phyloP scores from a whole-genome alignment of 2,797 vertebrate species.

The Fratercula arctica region DNA sequence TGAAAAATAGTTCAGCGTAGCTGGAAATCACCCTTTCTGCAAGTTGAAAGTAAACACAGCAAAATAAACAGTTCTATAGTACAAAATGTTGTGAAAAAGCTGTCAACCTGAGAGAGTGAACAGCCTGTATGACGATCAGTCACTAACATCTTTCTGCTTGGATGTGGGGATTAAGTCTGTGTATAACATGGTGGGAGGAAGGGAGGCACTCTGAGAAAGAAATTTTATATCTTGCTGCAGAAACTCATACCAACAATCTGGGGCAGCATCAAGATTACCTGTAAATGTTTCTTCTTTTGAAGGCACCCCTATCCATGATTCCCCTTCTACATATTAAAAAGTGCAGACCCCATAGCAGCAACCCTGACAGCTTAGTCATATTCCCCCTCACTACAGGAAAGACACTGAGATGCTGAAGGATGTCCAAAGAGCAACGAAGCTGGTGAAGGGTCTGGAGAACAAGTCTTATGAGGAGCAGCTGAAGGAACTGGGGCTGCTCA shows the following conservation, averaged over 20 bases:
- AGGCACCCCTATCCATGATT: neutral
- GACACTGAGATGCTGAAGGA: neutral
- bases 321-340: neutral
- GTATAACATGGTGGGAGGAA: neutral
- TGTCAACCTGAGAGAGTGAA: neutral
- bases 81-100: constrained; percentile 13
- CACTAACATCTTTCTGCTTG: neutral
- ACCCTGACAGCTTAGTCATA: neutral
- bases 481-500: neutral
- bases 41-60: neutral
- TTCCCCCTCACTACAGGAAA: neutral
- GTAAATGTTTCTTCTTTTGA: neutral
- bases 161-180: neutral
- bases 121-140: neutral
- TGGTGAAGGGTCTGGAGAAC: neutral
- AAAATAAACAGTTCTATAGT: neutral
- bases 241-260: neutral
- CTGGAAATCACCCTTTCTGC: neutral
- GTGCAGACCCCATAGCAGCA: neutral
- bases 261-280: neutral
- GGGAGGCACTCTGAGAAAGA: neutral
- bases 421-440: neutral
- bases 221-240: neutral
- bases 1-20: neutral
- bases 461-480: neutral